These are phyloP conservation scores for Macropus fuliginosus DNA, from an alignment of 2,797 vertebrate genomes.

Conservation along the genomic window DNA sequence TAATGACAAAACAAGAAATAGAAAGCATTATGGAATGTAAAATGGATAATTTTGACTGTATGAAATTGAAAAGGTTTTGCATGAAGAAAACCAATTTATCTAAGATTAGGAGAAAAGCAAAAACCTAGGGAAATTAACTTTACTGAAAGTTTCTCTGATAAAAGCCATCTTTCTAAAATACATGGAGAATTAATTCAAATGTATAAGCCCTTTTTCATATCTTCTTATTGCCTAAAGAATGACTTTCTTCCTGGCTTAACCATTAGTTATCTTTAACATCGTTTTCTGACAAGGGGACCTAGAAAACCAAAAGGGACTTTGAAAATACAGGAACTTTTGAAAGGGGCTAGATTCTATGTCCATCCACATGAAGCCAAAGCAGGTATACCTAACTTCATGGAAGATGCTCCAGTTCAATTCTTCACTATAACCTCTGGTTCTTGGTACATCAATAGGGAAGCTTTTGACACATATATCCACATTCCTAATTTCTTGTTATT, in stretches of 20 bases:
- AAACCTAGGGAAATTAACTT: too few relatives aligned
- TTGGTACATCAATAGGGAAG: background rate
- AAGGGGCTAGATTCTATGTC: background rate
- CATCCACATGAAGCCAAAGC: background rate
- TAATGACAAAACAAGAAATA: too few relatives aligned
- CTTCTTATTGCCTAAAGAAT: too few relatives aligned
- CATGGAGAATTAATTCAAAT: too few relatives aligned
- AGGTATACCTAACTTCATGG: background rate
- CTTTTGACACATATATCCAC: background rate
- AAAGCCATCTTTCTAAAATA: too few relatives aligned
- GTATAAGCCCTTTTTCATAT: too few relatives aligned
- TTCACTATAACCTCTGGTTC: background rate
- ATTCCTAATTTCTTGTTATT: background rate
- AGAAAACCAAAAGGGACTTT: background rate
- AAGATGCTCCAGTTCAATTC: background rate
- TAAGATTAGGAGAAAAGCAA: too few relatives aligned
- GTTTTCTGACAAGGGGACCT: background rate
- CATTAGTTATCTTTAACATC: background rate
- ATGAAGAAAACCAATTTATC: too few relatives aligned
- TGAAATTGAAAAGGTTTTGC: too few relatives aligned
- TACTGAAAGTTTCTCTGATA: too few relatives aligned
- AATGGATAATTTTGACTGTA: too few relatives aligned
- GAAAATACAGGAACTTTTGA: background rate
- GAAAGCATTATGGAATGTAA: too few relatives aligned
- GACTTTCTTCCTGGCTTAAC: background rate